Base-by-base conservation (phyloP, 2,797 vertebrate genomes). In the Melanotaenia pygmaea region DNA sequence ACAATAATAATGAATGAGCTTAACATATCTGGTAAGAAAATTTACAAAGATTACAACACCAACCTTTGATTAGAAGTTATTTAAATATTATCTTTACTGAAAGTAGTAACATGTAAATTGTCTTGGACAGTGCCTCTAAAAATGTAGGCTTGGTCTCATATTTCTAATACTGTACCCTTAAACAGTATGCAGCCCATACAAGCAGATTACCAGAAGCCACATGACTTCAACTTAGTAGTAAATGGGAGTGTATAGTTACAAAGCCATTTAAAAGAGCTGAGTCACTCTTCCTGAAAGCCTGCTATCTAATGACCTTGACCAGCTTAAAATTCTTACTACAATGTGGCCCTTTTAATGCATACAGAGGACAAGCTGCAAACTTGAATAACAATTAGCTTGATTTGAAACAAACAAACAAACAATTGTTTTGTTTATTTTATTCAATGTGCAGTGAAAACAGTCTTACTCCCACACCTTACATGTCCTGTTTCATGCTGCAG, bases 161-260 rank as follows among this genome's bases (percentile, higher is more conserved):
- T 54, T 20, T 56, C 3, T 35, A 67, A 13, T 59, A 45, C 8
- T 59, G 45, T 58, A 9, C 13, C 47, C 40, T 77, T 43, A 38
- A 65, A 45, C 50, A 45, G n/a, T 22, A 20, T 11, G n/a, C 47
- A 22, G 45, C 2, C 20, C 8, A 51, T 11, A 58, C 51, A 73
- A 37, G 75, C 53, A 72, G 37, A 79, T 90, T 78, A 74, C 84
- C 74, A 26, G 51, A 73, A 80, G 80, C 77, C 90, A 89, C 72
- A 6, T 89, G 88, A 68, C 30, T 86, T 80, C 82, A 64, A 64
- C 30, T 51, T 53, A 77, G 60, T 37, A 16, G 16, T 84, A 60
- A 45, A 59, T 75, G 20, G 32, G 1, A 43, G 47, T 64, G 73
- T 45, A 2, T 3, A 18, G 58, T 67, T 34, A 35, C 67, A 62